Evolutionary conservation across 2,113 vertebrate genomes (phyloP).

Genomic region (Arizona elegans): DNA sequence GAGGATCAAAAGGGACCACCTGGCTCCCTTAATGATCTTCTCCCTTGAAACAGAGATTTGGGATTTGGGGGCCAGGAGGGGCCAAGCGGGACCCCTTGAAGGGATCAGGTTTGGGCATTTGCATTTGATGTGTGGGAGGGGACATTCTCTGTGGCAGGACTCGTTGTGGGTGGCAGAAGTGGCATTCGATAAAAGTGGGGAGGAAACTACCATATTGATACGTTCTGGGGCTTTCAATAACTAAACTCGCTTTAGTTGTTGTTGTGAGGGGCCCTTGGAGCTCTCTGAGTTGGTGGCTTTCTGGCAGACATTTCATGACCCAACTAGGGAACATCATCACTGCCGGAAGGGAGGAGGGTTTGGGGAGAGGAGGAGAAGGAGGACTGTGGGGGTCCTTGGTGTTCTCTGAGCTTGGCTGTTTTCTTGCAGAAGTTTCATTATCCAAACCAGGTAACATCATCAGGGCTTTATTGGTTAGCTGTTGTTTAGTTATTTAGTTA

Average conservation of each 20-base stretch:
- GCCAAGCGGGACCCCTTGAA: not conserved
- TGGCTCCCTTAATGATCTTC: not conserved
- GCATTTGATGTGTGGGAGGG: not conserved
- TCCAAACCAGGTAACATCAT: not conserved
- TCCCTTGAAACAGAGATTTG: not conserved
- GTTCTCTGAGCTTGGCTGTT: too few relatives aligned
- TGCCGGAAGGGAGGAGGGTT: fast-evolving
- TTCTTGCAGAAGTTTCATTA: too few relatives aligned
- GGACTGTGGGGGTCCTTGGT: too few relatives aligned
- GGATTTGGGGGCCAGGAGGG: not conserved
- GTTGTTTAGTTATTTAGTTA: not conserved
- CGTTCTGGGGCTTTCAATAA: not conserved
- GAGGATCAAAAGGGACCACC: not conserved
- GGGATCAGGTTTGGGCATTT: not conserved
- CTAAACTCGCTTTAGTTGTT: not conserved
- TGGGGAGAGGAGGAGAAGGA: too few relatives aligned
- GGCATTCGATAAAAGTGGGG: not conserved
- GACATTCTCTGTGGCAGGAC: not conserved
- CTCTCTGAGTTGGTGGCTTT: not conserved
- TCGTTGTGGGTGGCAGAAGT: not conserved
- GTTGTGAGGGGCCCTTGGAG: not conserved
- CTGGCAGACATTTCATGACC: not conserved
- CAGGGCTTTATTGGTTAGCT: not conserved
- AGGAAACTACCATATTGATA: not conserved
- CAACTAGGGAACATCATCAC: not conserved